Evolutionary conservation across 2,888 invertebrate genomes (phyloP), one percentile per base, ranked within the genome.

Genomic region (Phragmatobia fuliginosa): DNA sequence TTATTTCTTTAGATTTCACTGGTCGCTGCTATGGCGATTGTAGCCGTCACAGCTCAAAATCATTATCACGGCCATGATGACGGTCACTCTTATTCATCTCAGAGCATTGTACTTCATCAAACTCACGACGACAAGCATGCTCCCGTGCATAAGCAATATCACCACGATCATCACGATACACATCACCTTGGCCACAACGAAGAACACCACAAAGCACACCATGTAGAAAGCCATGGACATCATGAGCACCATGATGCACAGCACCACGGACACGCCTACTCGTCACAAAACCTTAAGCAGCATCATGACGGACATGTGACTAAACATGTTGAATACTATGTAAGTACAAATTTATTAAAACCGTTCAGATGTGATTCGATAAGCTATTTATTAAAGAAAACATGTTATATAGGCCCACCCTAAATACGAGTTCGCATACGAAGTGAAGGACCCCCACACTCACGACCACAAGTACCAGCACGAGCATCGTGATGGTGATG

Each of bases 381-480:
- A 41, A 38, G 4, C 32, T 66, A 6, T 21, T 32, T 32, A 56
- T 66, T 21, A 28, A 58, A 58, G 6, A 41, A 18, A 18, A 41
- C 14, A 18, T 3, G 14, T 41, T 41, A 5, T 18, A 18, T 33
- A 89, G 89, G 78, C 86, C 2, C 80, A 87, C 68, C 87, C 88
- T 2, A 88, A 88, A 67, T 88, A 88, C 73, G 86, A 87, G 64
- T 94, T 92, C 83, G 91, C 88, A 76, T 95, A 95, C 80, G 91
- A 92, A 68, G 95, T 95, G 36, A 85, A 90, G 68, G 94, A 96
- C 78, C 90, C 90, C 2, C 95, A 95, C 79, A 94, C 95, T 62
- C 95, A 95, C 21, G 95, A 95, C 88, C 90, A 93, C 83, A 95
- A 95, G 88, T 91, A 91, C 77, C 95, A 95, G 82, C 87, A 91